Base-by-base conservation (phyloP, 2,113 vertebrate species). In the Salvator merianae region DNA sequence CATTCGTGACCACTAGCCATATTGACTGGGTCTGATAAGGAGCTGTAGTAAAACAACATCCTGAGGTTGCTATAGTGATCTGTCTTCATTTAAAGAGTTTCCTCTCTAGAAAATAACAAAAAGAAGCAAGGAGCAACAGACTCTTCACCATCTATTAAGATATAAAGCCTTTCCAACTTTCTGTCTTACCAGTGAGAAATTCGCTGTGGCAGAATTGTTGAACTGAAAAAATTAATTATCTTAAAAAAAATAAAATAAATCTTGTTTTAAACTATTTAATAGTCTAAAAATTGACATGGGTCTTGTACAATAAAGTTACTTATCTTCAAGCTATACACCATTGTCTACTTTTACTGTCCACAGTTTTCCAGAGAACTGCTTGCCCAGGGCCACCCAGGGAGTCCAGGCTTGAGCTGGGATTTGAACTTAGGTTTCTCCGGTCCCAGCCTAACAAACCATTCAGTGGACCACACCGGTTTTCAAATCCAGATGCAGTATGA, bases 351-450 rank as follows among this genome's bases (percentile, higher is more conserved):
- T 62, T 63, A 71, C 20, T n/a, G 38, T 50, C 72, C 68, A 47
- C 16, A 65, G 20, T 72, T 66, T 79, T 73, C 36, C 77, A 71
- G 36, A 63, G 5, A 79, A 18, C 38, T 28, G 32, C n/a, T 79
- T 85, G 55, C 77, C 77, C 40, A 30, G 26, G 83, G 59, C 83
- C 83, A 85, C 77, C 77, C 83, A 85, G 22, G 24, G 3, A 84
- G 83, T 32, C 66, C 68, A 73, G 40, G 55, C 14, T n/a, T 73
- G 69, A 79, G 69, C 53, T 79, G 38, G 38, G 77, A 85, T 73
- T 50, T 85, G 77, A 65, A 73, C 55, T 16, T 40, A 73, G 69
- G 63, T 65, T 79, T 85, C 69, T 26, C 12, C 50, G 38, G 77
- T 73, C 55, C 77, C 72, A 65, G 26, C 36, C 38, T 72, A 72